A percentile compares a stretch with the other conserved stretches of the same genome.
Conservation (phyloP, 2,797 vertebrate genomes). For the Meda fulgida region DNA sequence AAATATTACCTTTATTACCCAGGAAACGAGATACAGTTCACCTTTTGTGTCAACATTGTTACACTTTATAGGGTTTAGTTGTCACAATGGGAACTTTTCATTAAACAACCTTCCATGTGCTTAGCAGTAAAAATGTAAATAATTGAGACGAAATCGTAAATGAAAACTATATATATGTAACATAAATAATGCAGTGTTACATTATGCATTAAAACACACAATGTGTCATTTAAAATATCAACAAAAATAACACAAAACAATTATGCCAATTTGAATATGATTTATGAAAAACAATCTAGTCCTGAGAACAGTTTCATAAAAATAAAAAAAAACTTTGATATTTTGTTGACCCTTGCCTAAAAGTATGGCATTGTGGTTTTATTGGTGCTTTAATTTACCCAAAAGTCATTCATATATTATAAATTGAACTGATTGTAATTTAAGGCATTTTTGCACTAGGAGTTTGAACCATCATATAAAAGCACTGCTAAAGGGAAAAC, state of each 20-base stretch:
- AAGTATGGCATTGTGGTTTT: too few species aligned
- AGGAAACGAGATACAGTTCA: neutral
- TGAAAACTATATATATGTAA: neutral
- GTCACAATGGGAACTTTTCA: neutral
- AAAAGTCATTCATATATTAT: neutral
- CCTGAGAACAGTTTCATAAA: too few species aligned
- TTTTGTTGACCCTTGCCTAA: too few species aligned
- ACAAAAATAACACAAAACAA: neutral
- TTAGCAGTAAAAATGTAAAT: neutral
- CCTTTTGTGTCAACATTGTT: neutral
- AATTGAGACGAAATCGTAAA: neutral
- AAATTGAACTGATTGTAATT: neutral
- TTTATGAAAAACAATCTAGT: too few species aligned
- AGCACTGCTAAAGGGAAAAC: neutral
- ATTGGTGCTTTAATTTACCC: too few species aligned
- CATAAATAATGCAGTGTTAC: neutral
- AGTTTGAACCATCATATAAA: too few species aligned
- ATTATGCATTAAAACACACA: too few species aligned
- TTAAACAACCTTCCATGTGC: neutral
- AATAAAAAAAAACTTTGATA: too few species aligned
- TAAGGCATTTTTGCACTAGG: too few species aligned
- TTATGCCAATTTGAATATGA: neutral
- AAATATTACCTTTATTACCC: neutral
- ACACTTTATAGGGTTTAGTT: conserved; percentile 5
- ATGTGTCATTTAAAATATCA: neutral